A percentile compares a stretch with the other conserved stretches of the same genome.
phyloP scores from a whole-genome alignment of 2,113 vertebrate genomes.

The Perca fluviatilis region DNA sequence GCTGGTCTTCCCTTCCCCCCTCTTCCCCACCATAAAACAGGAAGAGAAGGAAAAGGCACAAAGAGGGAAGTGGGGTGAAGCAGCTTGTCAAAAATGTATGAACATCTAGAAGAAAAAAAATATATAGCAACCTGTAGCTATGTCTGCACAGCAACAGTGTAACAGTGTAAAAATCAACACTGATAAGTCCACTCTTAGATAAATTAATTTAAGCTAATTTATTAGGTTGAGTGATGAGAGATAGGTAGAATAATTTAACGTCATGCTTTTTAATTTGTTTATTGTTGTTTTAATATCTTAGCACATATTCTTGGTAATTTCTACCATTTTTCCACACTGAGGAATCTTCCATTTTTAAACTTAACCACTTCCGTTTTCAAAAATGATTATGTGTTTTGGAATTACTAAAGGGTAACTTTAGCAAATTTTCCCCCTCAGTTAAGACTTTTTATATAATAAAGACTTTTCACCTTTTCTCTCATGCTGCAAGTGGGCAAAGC shows the following conservation, averaged over 20 bases:
- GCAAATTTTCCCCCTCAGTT: not conserved
- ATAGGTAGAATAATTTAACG: not conserved
- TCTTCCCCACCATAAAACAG: constrained; percentile 11
- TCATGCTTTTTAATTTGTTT: not conserved
- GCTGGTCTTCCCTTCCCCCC: not conserved
- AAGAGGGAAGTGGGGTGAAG: not conserved
- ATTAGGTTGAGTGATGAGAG: not conserved
- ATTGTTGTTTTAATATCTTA: not conserved
- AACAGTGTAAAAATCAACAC: not conserved
- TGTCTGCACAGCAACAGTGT: not conserved
- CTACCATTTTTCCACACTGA: not conserved
- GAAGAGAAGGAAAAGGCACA: constrained; percentile 12
- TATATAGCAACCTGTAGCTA: not conserved
- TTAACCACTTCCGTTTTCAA: not conserved
- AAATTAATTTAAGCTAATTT: not conserved
- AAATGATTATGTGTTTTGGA: not conserved
- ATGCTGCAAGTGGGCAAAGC: not conserved
- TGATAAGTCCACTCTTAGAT: not conserved
- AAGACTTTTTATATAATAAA: not conserved
- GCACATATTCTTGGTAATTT: not conserved
- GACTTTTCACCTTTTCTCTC: not conserved
- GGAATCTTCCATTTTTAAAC: not conserved
- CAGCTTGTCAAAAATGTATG: not conserved
- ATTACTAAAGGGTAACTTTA: not conserved
- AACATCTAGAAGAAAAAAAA: not conserved